Base-by-base conservation (phyloP, 1,140 invertebrate species). In the Zaprionus lachaisei region DNA sequence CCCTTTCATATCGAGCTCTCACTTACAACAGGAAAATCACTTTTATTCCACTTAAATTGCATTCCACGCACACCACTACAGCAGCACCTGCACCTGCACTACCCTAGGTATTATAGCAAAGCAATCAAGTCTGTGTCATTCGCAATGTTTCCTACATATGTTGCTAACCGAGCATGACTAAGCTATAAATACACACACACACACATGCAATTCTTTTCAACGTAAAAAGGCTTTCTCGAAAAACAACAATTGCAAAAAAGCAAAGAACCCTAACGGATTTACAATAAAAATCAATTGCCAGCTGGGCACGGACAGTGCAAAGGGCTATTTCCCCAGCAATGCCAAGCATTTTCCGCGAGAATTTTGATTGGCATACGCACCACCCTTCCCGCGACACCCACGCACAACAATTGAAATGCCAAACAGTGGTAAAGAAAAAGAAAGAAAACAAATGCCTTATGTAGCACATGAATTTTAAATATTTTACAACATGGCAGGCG, bases 401-500 rank as follows among this genome's bases (percentile, higher is more conserved):
- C 61, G 73, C 80, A 78, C 77, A 78, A 76, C 83, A 81, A 87
- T 87, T 79, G 84, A 83, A 87, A 89, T 83, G 84, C 83, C 84
- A 83, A 73, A 74, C 80, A 75, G 63, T 63, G 67, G 68, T 41
- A 72, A 64, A 61, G n/a, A 78, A 72, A 69, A 70, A 74, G 22
- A 58, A 49, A 51, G 60, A 28, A 67, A 51, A 58, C 14, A 56
- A 26, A 34, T 64, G 62, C 69, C 54, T 77, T 80, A 81, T 84
- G 81, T 89, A 65, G 81, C 74, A 79, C 84, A 87, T 87, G 84
- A 87, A 87, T 87, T 87, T 84, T 68, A 87, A 87, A 87, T 87
- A 87, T 87, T 89, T 87, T 87, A 67, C 71, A 81, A 75, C 81
- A 76, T 72, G 85, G 56, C 81, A 71, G 63, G 64, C 78, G 75